A percentile compares a stretch with the other conserved stretches of the same genome.
These are phyloP conservation scores for Mesocricetus auratus DNA, from an alignment of 2,113 vertebrate species.

Conservation along the genomic window DNA sequence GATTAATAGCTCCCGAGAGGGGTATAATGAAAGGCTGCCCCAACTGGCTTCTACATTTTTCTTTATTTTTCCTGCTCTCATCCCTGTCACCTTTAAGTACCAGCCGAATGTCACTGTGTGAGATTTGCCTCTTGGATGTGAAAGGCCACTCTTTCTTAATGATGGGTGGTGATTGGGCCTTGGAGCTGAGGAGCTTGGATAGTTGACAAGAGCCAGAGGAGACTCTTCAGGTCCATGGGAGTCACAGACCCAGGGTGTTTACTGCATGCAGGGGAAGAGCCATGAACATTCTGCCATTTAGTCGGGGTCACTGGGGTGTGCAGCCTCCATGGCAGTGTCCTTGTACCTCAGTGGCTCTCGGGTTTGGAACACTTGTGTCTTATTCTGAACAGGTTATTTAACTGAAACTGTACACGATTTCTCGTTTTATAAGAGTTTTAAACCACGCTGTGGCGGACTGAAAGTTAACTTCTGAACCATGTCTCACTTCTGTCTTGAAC, in stretches of 20 bases:
- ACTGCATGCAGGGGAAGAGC: not conserved
- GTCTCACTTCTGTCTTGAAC: not conserved
- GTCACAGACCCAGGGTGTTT: not conserved
- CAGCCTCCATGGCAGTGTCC: not conserved
- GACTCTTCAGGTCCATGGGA: conserved; percentile 16
- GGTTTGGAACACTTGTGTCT: not conserved
- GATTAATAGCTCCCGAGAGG: conserved; percentile 97
- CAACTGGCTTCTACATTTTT: conserved; percentile 94
- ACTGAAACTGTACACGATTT: not conserved
- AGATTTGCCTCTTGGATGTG: conserved; percentile 82
- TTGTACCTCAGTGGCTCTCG: not conserved
- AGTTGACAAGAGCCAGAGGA: conserved; percentile 69
- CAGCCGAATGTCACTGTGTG: conserved; percentile 92
- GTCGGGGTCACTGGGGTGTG: not conserved
- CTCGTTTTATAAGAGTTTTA: conserved; percentile 15
- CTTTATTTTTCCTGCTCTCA: conserved; percentile 93
- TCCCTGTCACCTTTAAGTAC: conserved; percentile 94
- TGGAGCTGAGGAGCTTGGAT: conserved; percentile 67
- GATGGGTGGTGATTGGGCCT: conserved; percentile 72
- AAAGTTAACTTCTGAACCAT: not conserved
- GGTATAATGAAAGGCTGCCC: conserved; percentile 96
- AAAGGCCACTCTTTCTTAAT: conserved; percentile 86
- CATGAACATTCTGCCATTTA: not conserved
- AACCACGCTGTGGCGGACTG: not conserved
- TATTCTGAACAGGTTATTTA: not conserved